Conservation (phyloP, 2,113 vertebrate species). For the Macroglossus sobrinus region DNA sequence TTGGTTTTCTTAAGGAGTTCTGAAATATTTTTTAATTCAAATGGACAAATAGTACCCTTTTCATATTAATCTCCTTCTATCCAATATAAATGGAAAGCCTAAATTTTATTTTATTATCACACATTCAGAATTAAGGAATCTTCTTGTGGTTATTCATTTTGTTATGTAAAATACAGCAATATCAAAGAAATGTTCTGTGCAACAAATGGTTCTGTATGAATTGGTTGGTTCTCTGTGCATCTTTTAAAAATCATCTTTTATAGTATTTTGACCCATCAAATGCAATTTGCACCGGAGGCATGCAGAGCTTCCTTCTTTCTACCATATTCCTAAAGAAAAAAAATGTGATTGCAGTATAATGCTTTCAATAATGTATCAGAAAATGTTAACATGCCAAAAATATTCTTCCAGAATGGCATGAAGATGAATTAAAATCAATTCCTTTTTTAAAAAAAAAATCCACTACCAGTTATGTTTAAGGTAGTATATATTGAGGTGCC, state of each 20-base stretch:
- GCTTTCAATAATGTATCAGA: neutral
- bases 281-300: neutral
- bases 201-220: neutral
- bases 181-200: neutral
- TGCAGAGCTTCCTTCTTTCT: neutral
- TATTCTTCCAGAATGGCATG: neutral
- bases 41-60: neutral
- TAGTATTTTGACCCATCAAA: neutral
- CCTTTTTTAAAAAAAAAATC: neutral
- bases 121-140: neutral
- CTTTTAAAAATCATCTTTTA: neutral
- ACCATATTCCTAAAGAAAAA: neutral
- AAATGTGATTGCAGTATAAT: neutral
- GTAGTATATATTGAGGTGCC: neutral
- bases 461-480: neutral
- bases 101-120: neutral
- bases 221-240: neutral
- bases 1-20: neutral
- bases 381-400: neutral
- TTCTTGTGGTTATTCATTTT: neutral
- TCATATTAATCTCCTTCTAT: neutral
- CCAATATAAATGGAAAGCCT: neutral
- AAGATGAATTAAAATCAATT: constrained; percentile 16
- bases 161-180: neutral
- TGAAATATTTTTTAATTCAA: neutral